A percentile compares a stretch with the other conserved stretches of the same genome.
Conservation (phyloP, 92 coral and sea anemone genomes). For the Parazoanthus atlanticus region DNA sequence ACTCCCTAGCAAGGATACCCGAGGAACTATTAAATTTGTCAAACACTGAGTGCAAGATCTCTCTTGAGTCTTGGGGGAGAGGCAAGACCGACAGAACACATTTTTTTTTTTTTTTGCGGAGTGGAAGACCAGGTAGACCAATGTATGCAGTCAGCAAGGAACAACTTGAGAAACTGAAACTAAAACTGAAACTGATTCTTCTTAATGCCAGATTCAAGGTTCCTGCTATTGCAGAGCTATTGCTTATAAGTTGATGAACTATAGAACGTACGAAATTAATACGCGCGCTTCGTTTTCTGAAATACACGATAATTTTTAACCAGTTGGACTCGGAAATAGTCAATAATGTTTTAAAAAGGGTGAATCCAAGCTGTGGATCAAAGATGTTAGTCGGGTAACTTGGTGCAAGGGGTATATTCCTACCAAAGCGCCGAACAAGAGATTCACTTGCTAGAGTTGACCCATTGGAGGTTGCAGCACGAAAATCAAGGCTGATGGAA, state of each 20-base stretch:
- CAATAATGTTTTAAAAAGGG: slow-evolving; percentile 37
- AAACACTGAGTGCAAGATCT: slow-evolving; percentile 45
- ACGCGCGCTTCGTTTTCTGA: slow-evolving; percentile 20
- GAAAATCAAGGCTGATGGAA: slow-evolving; percentile 21
- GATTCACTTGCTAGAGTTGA: slow-evolving; percentile 63
- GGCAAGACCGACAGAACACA: slow-evolving; percentile 26
- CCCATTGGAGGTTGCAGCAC: slow-evolving; percentile 48
- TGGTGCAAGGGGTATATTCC: slow-evolving; percentile 50
- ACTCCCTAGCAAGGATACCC: slow-evolving; percentile 55
- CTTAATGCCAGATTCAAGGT: slow-evolving; percentile 40
- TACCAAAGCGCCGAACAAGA: slow-evolving; percentile 60
- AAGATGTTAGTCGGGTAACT: slow-evolving; percentile 68
- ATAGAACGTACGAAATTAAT: slow-evolving; percentile 19
- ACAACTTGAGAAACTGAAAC: no score
- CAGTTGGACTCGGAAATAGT: slow-evolving; percentile 56
- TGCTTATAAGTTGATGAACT: background rate
- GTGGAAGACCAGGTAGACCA: slow-evolving; percentile 59
- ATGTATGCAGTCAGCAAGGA: slow-evolving; percentile 45
- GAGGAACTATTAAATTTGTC: slow-evolving; percentile 46
- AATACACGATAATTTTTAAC: slow-evolving; percentile 45
- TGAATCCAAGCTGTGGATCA: slow-evolving; percentile 67
- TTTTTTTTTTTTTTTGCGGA: no score
- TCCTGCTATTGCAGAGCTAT: slow-evolving; percentile 30
- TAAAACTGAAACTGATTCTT: no score
- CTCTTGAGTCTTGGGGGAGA: slow-evolving; percentile 32